phyloP scores from a whole-genome alignment of 2,888 invertebrate species.

The Morpho achilles region DNA sequence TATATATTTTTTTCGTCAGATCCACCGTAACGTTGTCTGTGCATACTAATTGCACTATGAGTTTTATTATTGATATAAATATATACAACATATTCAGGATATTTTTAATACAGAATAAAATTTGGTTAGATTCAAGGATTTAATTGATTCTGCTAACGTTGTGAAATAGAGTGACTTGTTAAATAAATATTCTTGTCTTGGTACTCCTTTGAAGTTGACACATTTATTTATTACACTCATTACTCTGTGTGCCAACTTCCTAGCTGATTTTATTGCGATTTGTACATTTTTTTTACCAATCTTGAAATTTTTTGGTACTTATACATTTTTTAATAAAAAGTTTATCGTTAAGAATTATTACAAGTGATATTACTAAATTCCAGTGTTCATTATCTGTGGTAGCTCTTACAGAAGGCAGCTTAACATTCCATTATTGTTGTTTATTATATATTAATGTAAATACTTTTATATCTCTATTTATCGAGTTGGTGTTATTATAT shows the following conservation, averaged over 20 bases:
- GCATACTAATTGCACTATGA: too few species aligned
- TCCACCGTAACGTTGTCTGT: too few species aligned
- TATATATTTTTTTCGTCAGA: too few species aligned
- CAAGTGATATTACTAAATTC: slow-evolving; percentile 25
- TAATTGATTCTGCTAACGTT: too few species aligned
- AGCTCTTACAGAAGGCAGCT: slow-evolving; percentile 40
- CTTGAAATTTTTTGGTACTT: slow-evolving; percentile 11
- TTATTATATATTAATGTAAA: slow-evolving; percentile 23
- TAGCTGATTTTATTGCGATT: slow-evolving; percentile 35
- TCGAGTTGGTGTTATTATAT: slow-evolving; percentile 23
- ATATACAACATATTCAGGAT: too few species aligned
- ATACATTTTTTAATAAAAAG: slow-evolving; percentile 12
- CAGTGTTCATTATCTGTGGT: slow-evolving; percentile 59
- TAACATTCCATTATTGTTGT: slow-evolving; percentile 44
- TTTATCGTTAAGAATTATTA: slow-evolving; percentile 1
- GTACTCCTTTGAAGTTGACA: too few species aligned
- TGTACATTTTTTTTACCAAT: slow-evolving; percentile 9
- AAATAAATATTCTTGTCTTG: too few species aligned
- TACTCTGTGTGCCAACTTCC: slow-evolving; percentile 58
- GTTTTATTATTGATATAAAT: too few species aligned
- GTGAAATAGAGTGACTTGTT: too few species aligned
- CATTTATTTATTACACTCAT: too few species aligned
- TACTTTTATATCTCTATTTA: slow-evolving; percentile 13
- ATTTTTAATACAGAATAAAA: too few species aligned
- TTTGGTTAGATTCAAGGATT: too few species aligned